Evolutionary conservation across 2,113 vertebrate species (phyloP), one percentile per base, ranked within the genome.

Genomic region (Nothobranchius kuhntae): DNA sequence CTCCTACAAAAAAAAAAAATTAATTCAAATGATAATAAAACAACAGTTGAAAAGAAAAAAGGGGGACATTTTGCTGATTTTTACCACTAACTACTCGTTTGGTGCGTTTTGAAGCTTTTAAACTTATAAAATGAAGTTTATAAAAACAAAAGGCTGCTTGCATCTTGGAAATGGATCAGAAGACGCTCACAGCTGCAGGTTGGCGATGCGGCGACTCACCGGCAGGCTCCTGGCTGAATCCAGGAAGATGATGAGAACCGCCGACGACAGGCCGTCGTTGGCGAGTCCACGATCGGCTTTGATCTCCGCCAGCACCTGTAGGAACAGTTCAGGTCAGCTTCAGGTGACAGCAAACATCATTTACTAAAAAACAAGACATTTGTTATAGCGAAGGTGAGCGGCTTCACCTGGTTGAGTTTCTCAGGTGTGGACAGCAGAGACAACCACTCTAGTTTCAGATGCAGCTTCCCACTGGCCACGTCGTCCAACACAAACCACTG

Each of bases 401-500:
- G n/a, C 26, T 3, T 13, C 53, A 99, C 98, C 97, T 98, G 86
- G 73, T 96, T 92, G 4, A 99, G 92, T 70, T 91, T 92, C 9
- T 96, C 92, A 2, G 95, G 91, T 1, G 90, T 90, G 42, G 95
- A 65, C 86, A 93, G 87, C 78, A 95, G 91, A 52, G 95, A 93
- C 42, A 99, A 92, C 94, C 95, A 99, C 84, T 99, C 96, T 55
- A 98, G 89, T 68, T 91, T 97, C 77, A 99, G 85, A 83, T 98
- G 98, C 9, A 99, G 83, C 87, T 96, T 98, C 72, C 98, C 98
- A 47, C 88, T 87, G 10, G 91, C 57, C 30, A 95, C 95, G 3
- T 96, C 95, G 4, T 98, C 95, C 90, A 99, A 70, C 13, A 73
- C 44, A 65, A 98, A 98, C 98, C 96, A 99, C 98, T 99, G 82